Evolutionary conservation across 2,888 invertebrate genomes (phyloP), one percentile per base, ranked within the genome.

Genomic region (Siphlonurus alternatus): DNA sequence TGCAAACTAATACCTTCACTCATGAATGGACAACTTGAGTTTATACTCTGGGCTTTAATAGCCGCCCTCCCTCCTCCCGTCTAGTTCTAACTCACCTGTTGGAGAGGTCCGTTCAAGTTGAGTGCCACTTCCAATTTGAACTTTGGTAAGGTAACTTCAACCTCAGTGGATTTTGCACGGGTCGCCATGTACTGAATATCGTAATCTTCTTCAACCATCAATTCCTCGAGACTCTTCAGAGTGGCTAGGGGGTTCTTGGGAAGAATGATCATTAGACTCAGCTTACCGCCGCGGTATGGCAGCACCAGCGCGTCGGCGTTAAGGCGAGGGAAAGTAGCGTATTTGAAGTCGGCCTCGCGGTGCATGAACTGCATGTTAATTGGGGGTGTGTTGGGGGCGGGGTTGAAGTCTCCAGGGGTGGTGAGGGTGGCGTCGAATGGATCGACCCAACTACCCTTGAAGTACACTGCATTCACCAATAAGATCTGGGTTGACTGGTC

Each of bases 401-500:
- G n/a, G 53, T 51, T 15, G 53, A 51, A 51, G n/a, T 10, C 10
- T 15, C 53, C 10, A 51, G 81, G 77, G 19, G 66, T 69, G 0
- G 93, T 93, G 1, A 69, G 38, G 0, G 71, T 70, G 0, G 77
- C 71, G 23, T 85, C 72, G 71, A 94, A 95, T 69, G 84, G 79
- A 38, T 80, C 73, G 59, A 77, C 74, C 91, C 93, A 93, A 51
- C 80, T 78, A 1, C 87, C 88, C 79, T 92, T 92, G 76, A 93
- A 93, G 73, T 92, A 91, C 19, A 93, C 81, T 0, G 92, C 92
- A 73, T 92, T 93, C 1, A 91, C 82, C 2, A 93, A 79, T 1
- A 93, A 84, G 65, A 90, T 74, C 62, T 84, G 79, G 1, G 89
- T 88, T 0, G 76, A 71, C 0, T 63, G 61, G 71, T 76, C 70